These are phyloP conservation scores for Adela reaumurella DNA, from an alignment of 2,888 invertebrate genomes.

Conservation along the genomic window DNA sequence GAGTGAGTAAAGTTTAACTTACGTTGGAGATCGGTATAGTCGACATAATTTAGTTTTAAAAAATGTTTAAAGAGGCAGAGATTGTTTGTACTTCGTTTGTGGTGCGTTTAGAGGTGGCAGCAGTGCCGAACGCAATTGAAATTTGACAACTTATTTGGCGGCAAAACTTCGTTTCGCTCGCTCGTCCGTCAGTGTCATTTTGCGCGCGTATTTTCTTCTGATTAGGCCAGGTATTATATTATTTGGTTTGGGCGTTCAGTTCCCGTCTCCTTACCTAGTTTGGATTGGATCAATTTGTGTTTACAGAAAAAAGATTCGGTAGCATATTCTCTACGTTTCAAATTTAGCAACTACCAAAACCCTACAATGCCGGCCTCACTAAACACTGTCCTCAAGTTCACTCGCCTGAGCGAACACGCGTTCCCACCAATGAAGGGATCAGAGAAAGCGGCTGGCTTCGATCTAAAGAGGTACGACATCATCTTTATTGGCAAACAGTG, in stretches of 20 bases:
- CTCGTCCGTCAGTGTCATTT: too few species aligned
- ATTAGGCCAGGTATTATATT: constrained; percentile 3
- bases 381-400: constrained; percentile 60
- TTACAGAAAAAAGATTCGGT: neutral
- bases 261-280: constrained; percentile 5
- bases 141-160: too few species aligned
- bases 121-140: too few species aligned
- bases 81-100: too few species aligned
- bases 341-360: constrained; percentile 11
- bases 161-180: too few species aligned
- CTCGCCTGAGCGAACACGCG: constrained; percentile 79
- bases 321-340: neutral
- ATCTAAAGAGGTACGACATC: constrained; percentile 78
- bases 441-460: constrained; percentile 83
- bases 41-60: too few species aligned
- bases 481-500: too few species aligned
- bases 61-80: too few species aligned
- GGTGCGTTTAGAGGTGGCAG: too few species aligned
- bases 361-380: constrained; percentile 29
- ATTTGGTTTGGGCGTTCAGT: constrained; percentile 3
- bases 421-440: constrained; percentile 82
- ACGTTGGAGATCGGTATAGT: too few species aligned
- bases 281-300: constrained; percentile 3
- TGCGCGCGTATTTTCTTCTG: too few species aligned
- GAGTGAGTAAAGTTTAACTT: too few species aligned